Conservation (phyloP, 1,140 invertebrate species). For the Hirudo medicinalis region DNA sequence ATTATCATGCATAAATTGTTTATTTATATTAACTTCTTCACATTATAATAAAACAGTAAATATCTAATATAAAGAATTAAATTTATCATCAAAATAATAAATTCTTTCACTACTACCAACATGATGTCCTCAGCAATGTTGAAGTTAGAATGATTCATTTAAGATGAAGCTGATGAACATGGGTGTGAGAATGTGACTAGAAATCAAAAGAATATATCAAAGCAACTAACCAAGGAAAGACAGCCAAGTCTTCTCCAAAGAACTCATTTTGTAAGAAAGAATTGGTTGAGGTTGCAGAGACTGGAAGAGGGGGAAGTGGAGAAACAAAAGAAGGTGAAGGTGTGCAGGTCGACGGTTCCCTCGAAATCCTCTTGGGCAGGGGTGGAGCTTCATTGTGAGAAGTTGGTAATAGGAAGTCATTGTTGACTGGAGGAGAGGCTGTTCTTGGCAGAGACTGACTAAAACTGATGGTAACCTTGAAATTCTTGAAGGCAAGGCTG, state of each 20-base stretch:
- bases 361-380: neutral
- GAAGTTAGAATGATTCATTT: too few relatives aligned
- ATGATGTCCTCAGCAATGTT: too few relatives aligned
- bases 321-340: neutral
- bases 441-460: neutral
- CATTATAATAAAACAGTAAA: too few relatives aligned
- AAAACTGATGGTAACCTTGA: neutral
- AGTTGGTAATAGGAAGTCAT: neutral
- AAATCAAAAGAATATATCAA: neutral
- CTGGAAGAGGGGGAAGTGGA: neutral
- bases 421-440: neutral
- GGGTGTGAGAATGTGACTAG: too few relatives aligned
- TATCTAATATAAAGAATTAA: too few relatives aligned
- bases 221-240: conserved; percentile 2
- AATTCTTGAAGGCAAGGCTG: neutral
- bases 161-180: too few relatives aligned
- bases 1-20: too few relatives aligned
- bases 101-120: too few relatives aligned
- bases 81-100: too few relatives aligned
- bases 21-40: too few relatives aligned
- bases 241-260: conserved; percentile 7
- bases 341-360: neutral
- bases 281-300: neutral
- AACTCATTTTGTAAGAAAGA: conserved; percentile 1
- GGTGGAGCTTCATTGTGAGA: neutral